A percentile compares a stretch with the other conserved stretches of the same genome.
phyloP scores from a whole-genome alignment of 2,797 vertebrate genomes.

The Clamator glandarius region DNA sequence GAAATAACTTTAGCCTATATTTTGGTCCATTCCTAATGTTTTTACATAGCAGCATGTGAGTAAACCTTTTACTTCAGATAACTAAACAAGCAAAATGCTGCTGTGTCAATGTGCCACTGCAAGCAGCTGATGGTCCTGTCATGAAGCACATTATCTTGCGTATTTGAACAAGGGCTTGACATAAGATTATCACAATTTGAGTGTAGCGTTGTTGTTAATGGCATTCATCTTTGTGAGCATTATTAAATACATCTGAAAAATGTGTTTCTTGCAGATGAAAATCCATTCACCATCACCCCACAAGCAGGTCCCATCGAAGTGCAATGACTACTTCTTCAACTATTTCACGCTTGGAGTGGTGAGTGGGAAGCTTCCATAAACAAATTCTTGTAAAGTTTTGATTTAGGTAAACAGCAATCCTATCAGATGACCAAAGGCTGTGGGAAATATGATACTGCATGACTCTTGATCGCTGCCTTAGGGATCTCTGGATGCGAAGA shows the following conservation, averaged over 20 bases:
- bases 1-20: not conserved
- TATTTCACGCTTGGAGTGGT: slow-evolving; percentile 99
- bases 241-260: not conserved
- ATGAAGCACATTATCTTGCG: fast-evolving
- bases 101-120: not conserved
- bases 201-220: not conserved
- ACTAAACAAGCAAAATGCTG: not conserved
- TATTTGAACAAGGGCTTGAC: not conserved
- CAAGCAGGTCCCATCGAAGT: slow-evolving; percentile 98
- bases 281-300: slow-evolving; percentile 98
- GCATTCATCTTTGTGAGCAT: not conserved
- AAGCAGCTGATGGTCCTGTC: not conserved
- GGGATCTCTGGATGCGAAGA: not conserved
- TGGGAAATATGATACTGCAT: not conserved
- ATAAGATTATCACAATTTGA: not conserved
- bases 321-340: slow-evolving; percentile 99
- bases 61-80: not conserved
- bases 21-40: not conserved
- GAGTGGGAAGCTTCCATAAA: slow-evolving; percentile 71
- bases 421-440: not conserved
- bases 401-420: not conserved
- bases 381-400: not conserved
- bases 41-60: not conserved
- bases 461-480: not conserved
- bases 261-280: slow-evolving; percentile 89